Evolutionary conservation across 2,113 vertebrate genomes (phyloP).

Genomic region (Vombatus ursinus): DNA sequence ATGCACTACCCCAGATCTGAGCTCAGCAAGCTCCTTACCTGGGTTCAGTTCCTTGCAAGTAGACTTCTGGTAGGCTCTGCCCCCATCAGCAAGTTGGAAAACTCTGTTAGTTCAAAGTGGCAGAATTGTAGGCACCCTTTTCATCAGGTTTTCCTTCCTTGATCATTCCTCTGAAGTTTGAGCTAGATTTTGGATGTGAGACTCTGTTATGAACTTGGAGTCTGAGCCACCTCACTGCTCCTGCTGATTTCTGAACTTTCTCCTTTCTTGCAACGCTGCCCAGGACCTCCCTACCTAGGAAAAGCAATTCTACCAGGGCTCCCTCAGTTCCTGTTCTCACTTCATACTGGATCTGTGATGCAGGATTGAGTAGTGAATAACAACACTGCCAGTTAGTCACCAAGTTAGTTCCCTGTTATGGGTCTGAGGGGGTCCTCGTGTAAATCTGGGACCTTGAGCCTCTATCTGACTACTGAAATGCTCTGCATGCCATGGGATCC

Average conservation of each 20-base stretch:
- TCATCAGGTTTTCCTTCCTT: not conserved
- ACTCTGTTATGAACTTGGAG: not conserved
- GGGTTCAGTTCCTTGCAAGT: not conserved
- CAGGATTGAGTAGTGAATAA: too few species aligned
- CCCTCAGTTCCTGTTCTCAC: not conserved
- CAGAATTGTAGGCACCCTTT: not conserved
- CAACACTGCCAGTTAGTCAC: too few species aligned
- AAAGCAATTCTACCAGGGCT: not conserved
- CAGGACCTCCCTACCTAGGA: not conserved
- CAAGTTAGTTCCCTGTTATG: too few species aligned
- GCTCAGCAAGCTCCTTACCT: not conserved
- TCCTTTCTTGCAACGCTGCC: not conserved
- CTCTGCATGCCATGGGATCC: too few species aligned
- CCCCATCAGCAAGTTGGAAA: not conserved
- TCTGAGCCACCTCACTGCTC: not conserved
- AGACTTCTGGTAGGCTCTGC: too few species aligned
- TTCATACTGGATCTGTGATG: too few species aligned
- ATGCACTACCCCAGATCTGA: not conserved
- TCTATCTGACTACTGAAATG: too few species aligned
- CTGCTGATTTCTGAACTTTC: not conserved
- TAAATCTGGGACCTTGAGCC: too few species aligned
- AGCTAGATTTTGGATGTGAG: not conserved
- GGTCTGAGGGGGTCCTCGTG: too few species aligned
- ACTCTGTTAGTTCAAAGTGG: not conserved
- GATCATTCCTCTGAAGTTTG: not conserved